Percentiles rank a stretch among this genome's conserved stretches.
Evolutionary conservation across 1,140 invertebrate species (phyloP).

Genomic region (Rhysida immarginata): DNA sequence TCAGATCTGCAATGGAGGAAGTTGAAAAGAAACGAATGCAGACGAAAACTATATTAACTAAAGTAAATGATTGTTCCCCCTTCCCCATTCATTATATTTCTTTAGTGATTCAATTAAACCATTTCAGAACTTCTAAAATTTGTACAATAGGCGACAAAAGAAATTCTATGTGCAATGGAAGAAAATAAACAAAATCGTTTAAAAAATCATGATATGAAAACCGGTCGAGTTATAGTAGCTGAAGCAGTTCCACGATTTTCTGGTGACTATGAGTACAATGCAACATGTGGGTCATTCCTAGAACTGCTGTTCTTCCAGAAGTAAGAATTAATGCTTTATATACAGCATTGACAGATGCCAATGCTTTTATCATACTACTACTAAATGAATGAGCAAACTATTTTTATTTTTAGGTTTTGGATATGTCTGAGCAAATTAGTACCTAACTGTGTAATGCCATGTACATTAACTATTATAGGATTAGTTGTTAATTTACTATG

Average conservation of each 20-base stretch:
- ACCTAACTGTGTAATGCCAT: slow-evolving; percentile 16
- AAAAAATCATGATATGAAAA: background rate
- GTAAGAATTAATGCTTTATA: no score
- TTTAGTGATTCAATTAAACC: no score
- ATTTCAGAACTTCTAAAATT: no score
- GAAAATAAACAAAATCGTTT: background rate
- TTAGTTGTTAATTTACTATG: slow-evolving; percentile 17
- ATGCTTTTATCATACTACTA: no score
- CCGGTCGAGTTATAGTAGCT: background rate
- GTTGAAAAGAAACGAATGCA: background rate
- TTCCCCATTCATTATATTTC: no score
- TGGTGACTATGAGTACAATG: slow-evolving; percentile 15
- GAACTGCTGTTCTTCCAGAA: slow-evolving; percentile 18
- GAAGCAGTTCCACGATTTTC: background rate
- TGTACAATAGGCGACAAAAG: background rate
- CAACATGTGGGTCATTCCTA: slow-evolving; percentile 15
- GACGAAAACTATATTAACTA: background rate
- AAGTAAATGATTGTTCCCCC: background rate
- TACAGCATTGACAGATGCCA: no score
- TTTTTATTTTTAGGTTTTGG: slow-evolving; percentile 15
- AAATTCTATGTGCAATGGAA: background rate
- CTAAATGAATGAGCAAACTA: background rate
- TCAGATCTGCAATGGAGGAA: background rate
- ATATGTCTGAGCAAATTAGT: slow-evolving; percentile 15
- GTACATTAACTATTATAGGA: slow-evolving; percentile 17